Evolutionary conservation across 2,113 vertebrate genomes (phyloP).

Genomic region (Heterocephalus glaber): DNA sequence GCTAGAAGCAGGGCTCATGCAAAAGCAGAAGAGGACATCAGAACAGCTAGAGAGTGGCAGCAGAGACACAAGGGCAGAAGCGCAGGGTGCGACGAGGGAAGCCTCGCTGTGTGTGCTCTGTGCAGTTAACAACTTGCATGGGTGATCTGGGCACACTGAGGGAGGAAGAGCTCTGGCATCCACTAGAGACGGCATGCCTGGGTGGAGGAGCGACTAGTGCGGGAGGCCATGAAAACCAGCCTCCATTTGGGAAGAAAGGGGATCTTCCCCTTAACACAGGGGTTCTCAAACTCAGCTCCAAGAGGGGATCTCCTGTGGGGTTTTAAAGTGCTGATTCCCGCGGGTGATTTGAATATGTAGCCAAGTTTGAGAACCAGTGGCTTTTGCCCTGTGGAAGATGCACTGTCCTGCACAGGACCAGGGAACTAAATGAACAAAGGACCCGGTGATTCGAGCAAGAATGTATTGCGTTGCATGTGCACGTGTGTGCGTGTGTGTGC

Average conservation of each 20-base stretch:
- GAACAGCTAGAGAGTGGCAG: not conserved
- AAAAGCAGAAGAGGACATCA: not conserved
- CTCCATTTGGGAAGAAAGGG: not conserved
- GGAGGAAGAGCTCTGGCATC: too few relatives aligned
- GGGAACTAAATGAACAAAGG: not conserved
- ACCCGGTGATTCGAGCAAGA: not conserved
- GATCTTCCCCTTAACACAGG: not conserved
- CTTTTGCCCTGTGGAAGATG: not conserved
- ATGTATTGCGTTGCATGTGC: not conserved
- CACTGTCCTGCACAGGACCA: not conserved
- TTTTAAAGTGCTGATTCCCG: not conserved
- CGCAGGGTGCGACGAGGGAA: too few relatives aligned
- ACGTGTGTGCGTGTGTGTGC: not conserved
- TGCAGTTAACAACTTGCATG: fast-evolving
- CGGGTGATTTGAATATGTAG: not conserved
- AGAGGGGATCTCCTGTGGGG: not conserved
- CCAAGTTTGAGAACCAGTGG: not conserved
- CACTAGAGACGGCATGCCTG: not conserved
- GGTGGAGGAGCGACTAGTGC: not conserved
- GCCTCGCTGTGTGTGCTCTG: too few relatives aligned
- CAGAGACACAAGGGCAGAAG: fast-evolving
- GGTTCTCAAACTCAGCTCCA: not conserved
- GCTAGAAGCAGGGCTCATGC: not conserved
- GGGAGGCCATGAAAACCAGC: not conserved
- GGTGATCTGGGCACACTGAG: not conserved